Evolutionary conservation across 2,797 vertebrate genomes (phyloP), one percentile per base, ranked within the genome.

Genomic region (Vespertilio murinus): DNA sequence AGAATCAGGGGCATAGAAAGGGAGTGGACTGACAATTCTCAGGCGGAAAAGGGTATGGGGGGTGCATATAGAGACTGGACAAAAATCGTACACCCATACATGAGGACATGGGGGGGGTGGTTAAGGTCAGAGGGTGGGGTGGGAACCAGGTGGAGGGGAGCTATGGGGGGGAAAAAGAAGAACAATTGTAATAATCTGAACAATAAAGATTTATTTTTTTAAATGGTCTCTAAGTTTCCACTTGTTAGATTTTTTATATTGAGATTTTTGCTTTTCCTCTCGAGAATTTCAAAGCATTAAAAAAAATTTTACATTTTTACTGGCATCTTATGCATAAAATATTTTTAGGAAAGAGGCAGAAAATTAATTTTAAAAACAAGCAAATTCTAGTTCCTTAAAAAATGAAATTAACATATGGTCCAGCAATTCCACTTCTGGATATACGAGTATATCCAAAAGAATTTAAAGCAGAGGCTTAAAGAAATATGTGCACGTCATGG

Each of bases 341-440:
- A 73, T 25, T 93, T 82, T 42, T 61, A 89, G 69, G 18, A 88
- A 67, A 78, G 54, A 85, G 18, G 14, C 70, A 86, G 65, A 84
- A 86, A 71, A 82, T 88, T 91, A 49, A 75, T 73, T 90, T 94
- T 56, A 17, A 93, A 88, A 88, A 38, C 30, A 71, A 59, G 42
- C 6, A 52, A 82, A 91, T 82, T 45, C 85, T 79, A 40, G 84
- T 69, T 67, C 38, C 56, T 79, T 42, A 40, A 52, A 91, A 90
- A 59, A 42, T 52, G 25, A 25, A 73, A 52, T 38, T 28, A 70
- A 6, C 28, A 35, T 38, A 30, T 23, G 35, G 77, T 54, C 54
- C 28, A 81, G 69, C 54, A 81, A 77, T 77, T 54, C 52, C 33
- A 42, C 52, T 54, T 89, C 11, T 49, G 17, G 22, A 6, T 64